Evolutionary conservation across 1,140 invertebrate species (phyloP).

Genomic region (Brachionus manjavacas): DNA sequence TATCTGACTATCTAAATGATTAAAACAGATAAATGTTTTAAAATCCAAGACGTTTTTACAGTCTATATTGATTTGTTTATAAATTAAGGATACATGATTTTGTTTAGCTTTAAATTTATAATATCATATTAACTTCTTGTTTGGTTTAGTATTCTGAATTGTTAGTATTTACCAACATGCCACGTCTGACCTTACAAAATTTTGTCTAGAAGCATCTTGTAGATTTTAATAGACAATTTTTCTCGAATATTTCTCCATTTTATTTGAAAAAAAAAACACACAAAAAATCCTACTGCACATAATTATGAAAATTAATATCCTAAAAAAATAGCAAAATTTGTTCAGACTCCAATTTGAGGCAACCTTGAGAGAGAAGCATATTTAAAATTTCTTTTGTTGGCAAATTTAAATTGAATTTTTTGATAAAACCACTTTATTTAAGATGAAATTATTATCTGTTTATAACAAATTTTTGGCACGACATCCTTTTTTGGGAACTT

Average conservation of each 20-base stretch:
- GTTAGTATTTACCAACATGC: not conserved
- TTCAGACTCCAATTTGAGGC: not conserved
- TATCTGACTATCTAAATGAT: not conserved
- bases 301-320: slow-evolving; percentile 1
- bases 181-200: not conserved
- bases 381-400: slow-evolving; percentile 5
- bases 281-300: not conserved
- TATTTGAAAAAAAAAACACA: not conserved
- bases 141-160: not conserved
- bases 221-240: not conserved
- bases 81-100: not conserved
- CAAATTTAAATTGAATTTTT: not conserved
- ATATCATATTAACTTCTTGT: not conserved
- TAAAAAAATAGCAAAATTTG: not conserved
- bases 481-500: not conserved
- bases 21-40: not conserved
- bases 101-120: not conserved
- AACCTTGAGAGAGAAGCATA: not conserved
- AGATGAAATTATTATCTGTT: not conserved
- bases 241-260: not conserved
- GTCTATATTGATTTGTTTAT: not conserved
- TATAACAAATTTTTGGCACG: not conserved
- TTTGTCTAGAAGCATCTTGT: not conserved
- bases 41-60: not conserved
- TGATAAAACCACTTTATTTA: not conserved